A percentile compares a stretch with the other conserved stretches of the same genome.
phyloP scores from a whole-genome alignment of 2,888 invertebrate species.

The Palloptera scutellata region DNA sequence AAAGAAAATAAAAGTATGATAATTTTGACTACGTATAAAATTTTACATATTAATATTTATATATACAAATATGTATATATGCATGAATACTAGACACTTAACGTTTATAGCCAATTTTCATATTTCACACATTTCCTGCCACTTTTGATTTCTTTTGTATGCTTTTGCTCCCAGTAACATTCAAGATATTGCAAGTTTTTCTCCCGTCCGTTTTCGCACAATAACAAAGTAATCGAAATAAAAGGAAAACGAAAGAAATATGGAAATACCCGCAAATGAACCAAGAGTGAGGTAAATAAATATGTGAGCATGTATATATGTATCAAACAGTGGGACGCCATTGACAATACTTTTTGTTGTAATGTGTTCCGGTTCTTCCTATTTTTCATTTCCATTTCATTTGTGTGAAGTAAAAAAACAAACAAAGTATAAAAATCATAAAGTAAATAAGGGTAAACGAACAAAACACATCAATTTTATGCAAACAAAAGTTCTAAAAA shows the following conservation, averaged over 20 bases:
- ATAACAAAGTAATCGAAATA: slow-evolving; percentile 5
- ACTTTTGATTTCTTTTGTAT: slow-evolving; percentile 1
- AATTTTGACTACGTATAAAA: no score
- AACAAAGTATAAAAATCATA: slow-evolving; percentile 31
- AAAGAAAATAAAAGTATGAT: no score
- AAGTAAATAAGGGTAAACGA: slow-evolving; percentile 24
- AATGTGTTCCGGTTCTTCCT: neutral
- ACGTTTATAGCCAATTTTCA: slow-evolving; percentile 15
- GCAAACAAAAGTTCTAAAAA: neutral
- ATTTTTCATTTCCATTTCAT: slow-evolving; percentile 10
- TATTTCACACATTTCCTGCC: slow-evolving; percentile 7
- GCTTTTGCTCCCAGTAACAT: neutral
- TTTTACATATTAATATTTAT: no score
- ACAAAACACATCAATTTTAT: neutral
- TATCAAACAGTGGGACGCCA: no score
- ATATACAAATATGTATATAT: no score
- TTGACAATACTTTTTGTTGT: no score
- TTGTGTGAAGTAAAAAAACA: slow-evolving; percentile 16
- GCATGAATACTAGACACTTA: neutral
- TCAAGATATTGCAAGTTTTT: neutral
- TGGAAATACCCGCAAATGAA: slow-evolving; percentile 17
- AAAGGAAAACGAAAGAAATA: slow-evolving; percentile 7
- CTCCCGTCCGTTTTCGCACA: neutral
- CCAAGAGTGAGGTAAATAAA: neutral
- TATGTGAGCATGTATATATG: no score